Evolutionary conservation across 2,888 invertebrate species (phyloP), one percentile per base, ranked within the genome.

Genomic region (Dastarcus helophoroides): DNA sequence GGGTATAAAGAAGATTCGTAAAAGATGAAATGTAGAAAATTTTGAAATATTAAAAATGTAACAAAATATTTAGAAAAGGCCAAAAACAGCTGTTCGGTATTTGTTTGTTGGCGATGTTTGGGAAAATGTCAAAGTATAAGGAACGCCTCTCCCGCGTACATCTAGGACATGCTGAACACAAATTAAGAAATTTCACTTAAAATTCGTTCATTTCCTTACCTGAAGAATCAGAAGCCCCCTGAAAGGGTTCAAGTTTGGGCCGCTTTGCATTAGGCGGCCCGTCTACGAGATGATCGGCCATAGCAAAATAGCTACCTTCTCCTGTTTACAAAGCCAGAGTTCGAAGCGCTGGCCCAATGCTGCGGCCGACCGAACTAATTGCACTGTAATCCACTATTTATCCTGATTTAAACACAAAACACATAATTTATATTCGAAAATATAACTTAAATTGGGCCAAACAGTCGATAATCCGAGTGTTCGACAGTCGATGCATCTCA

Each of bases 251-350:
- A 68, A 91, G 79, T 71, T 91, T 91, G 62, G 81, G 82, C 78
- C 91, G 81, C 79, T 93, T 91, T 63, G 63, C 58, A 63, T 80
- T 88, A 66, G 91, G 89, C 76, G 90, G 91, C 70, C 90, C 90
- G 71, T 88, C 88, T 68, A 78, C 79, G 65, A 85, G 76, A 72
- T 85, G 85, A 77, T 91, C 91, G 72, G 88, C 88, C 91, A 91
- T 91, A 52, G 54, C 53, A 51, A 48, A 50, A 48, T 46, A 41
- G 38, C 42, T 47, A 21, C 51, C 51, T 51, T 56, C 54, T 54
- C 68, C 69, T 73, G 72, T 73, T 73, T 73, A 72, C 72, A 68
- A 72, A 71, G 68, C 69, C 48, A 67, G 69, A 70, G 68, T 70
- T n/a, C 69, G 69, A 69, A 69, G 67, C 55, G 54, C 55, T 54